Base-by-base conservation (phyloP, 1,140 invertebrate species). In the Diorhabda sublineata region DNA sequence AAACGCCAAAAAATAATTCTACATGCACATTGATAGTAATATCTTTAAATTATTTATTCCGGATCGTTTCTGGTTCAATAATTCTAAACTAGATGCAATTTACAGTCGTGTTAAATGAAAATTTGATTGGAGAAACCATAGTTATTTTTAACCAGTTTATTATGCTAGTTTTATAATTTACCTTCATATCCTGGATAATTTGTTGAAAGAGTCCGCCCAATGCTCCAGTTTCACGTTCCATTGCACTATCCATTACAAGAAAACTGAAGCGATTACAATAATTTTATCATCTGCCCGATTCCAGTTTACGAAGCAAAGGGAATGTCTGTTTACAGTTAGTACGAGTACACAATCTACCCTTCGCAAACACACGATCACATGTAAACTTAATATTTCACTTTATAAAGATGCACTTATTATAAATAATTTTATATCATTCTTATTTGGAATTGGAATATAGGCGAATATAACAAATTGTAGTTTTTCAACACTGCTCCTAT, bases 181-280 rank as follows among this genome's bases (percentile, higher is more conserved):
- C 93, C 88, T 94, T 94, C 88, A 94, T 89, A 81, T 94, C 92
- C 77, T 86, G 89, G 71, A 95, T 88, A 70, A 95, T 92, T 80
- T 91, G 90, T 75, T 93, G 91, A 81, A 94, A 94, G 64, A 94
- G 85, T 70, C 89, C 90, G 75, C 92, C 92, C 68, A 94, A 83
- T 67, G 90, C 90, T 83, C 88, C 90, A 79, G 88, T 90, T 78
- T 93, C 92, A 78, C 90, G 88, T 82, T 94, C 92, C 68, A 90
- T 84, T 78, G 83, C 86, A 73, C 83, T 84, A 83, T 91, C 89
- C 89, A 91, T 91, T 71, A 60, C n/a, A 11, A 52, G 7, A 2
- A 26, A 63, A 9, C 41, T 42, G 26, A 59, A 67, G 41, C n/a
- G 6, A 45, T 42, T 58, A 56, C n/a, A 45, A 66, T 58, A 45